Base-by-base conservation (phyloP, 2,888 invertebrate species). In the Criorhina ranunculi region DNA sequence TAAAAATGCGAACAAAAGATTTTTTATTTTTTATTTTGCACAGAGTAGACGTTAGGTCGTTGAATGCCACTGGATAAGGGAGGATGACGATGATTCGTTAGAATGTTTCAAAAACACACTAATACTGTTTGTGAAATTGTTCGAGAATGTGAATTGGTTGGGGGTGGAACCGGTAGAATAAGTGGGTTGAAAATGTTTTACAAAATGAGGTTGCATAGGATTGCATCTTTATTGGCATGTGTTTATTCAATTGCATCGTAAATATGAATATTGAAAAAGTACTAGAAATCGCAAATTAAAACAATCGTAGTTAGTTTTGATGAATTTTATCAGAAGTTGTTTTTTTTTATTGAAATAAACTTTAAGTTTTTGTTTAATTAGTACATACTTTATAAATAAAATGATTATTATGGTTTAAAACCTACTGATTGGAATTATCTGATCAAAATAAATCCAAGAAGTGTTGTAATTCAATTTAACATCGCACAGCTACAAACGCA, bases 81-180 rank as follows among this genome's bases (percentile, higher is more conserved):
- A 46, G 49, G 24, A 24, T 15, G 60, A 55, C 40, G 75, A 42
- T 62, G 70, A 72, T 73, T 78, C 72, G 78, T 72, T 77, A 78
- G 53, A 33, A 67, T 40, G 17, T 72, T 77, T 66, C 66, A 79
- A 85, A n/a, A 85, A 78, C 29, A 51, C 62, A 42, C 75, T 57
- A 79, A 85, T 85, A 85, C 83, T 85, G 73, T 85, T 79, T 85
- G 83, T 85, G 83, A 85, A 85, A 85, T 85, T 79, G 83, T 85
- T 85, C 83, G 83, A 85, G 83, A 83, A 83, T 78, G 70, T 67
- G 72, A 70, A 78, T 83, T 78, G 62, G 44, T 42, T 73, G 31
- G 53, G 53, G 57, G 19, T 42, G 35, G 59, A 60, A 9, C 31
- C 15, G 60, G 17, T 29, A 53, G 59, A 66, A 49, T 59, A 49